These are phyloP conservation scores for Pseudachorutes palmiensis DNA, from an alignment of 1,140 invertebrate species.

Conservation along the genomic window DNA sequence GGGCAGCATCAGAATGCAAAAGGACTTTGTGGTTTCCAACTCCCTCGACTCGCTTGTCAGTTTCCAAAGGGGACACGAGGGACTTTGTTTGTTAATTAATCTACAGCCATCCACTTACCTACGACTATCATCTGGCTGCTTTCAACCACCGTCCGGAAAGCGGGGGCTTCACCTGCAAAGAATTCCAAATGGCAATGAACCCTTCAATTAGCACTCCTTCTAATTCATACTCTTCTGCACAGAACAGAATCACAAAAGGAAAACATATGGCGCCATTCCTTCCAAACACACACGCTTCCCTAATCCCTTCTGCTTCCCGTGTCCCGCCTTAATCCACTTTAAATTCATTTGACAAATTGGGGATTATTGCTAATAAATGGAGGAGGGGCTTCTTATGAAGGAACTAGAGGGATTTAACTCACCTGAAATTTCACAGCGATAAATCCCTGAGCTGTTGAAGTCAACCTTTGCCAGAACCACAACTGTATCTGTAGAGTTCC, in stretches of 20 bases:
- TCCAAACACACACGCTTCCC: too few relatives aligned
- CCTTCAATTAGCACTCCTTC: neutral
- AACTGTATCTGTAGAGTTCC: slow-evolving; percentile 34
- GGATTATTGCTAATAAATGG: too few relatives aligned
- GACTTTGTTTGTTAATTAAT: too few relatives aligned
- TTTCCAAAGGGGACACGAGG: too few relatives aligned
- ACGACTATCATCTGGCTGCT: slow-evolving; percentile 67
- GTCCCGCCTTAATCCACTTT: too few relatives aligned
- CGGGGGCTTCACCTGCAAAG: slow-evolving; percentile 45
- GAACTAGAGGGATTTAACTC: neutral
- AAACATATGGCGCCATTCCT: too few relatives aligned
- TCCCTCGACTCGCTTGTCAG: too few relatives aligned
- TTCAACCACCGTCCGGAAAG: slow-evolving; percentile 66
- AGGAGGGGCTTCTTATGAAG: too few relatives aligned
- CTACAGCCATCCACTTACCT: slow-evolving; percentile 55
- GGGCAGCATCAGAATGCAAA: too few relatives aligned
- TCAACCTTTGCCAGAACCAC: slow-evolving; percentile 31
- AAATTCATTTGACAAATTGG: too few relatives aligned
- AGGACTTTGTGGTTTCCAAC: too few relatives aligned
- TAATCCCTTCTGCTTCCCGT: too few relatives aligned
- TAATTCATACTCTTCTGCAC: neutral
- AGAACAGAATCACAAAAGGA: neutral
- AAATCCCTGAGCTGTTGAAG: slow-evolving; percentile 29
- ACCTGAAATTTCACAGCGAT: slow-evolving; percentile 34
- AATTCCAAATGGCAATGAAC: neutral